Conservation (phyloP, 2,113 vertebrate species). For the Aldabrachelys gigantea region DNA sequence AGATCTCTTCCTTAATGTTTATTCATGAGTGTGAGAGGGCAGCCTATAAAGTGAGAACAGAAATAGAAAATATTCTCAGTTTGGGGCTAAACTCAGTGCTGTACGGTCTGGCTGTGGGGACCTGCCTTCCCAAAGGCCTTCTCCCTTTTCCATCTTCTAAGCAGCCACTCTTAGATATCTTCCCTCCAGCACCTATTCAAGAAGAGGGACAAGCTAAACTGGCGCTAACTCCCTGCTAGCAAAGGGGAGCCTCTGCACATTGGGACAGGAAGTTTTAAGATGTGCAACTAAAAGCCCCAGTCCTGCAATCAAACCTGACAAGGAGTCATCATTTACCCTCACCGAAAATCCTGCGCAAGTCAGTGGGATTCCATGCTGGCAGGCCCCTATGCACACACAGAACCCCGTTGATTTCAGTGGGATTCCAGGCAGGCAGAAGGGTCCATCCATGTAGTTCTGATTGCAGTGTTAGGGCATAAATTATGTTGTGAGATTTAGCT, state of each 20-base stretch:
- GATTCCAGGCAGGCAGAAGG: rapidly evolving
- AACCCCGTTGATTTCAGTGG: not conserved
- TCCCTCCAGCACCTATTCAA: rapidly evolving
- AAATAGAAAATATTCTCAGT: not conserved
- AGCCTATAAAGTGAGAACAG: not conserved
- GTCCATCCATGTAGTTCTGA: not conserved
- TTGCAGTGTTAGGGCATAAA: not conserved
- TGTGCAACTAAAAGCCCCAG: not conserved
- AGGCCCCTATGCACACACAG: not conserved
- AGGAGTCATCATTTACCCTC: not conserved
- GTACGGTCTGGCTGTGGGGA: not conserved
- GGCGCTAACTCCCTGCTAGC: not conserved
- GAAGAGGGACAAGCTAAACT: rapidly evolving
- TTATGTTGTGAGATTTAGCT: not conserved
- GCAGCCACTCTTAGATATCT: not conserved
- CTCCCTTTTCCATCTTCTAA: not conserved
- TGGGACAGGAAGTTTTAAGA: not conserved
- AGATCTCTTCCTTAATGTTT: not conserved
- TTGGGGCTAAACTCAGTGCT: not conserved
- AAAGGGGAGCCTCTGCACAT: not conserved
- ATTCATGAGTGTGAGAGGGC: not conserved
- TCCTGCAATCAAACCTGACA: not conserved
- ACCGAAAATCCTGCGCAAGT: not conserved
- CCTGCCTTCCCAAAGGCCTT: not conserved
- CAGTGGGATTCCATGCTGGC: not conserved